A percentile compares a stretch with the other conserved stretches of the same genome.
Conservation (phyloP, 2,888 invertebrate species). For the Leptinotarsa tumamoca region DNA sequence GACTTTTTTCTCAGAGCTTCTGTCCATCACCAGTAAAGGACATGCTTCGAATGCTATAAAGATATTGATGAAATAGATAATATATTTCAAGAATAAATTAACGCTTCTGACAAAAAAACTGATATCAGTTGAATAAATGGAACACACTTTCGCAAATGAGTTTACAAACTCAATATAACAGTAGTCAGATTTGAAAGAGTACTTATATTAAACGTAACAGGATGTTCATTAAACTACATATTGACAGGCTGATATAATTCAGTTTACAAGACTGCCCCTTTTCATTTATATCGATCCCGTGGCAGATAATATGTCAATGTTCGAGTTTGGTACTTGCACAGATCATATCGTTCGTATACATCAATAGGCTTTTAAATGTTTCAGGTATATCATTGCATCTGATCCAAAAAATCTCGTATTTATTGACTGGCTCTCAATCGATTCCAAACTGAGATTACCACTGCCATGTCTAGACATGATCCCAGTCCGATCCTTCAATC, state of each 20-base stretch:
- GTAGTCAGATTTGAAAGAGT: background rate
- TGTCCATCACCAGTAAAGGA: too few relatives aligned
- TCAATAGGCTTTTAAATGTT: constrained; percentile 16
- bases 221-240: background rate
- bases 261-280: constrained; percentile 1
- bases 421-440: background rate
- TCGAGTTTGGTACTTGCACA: constrained; percentile 10
- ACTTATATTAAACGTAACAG: background rate
- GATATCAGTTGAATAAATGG: too few relatives aligned
- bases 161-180: too few relatives aligned
- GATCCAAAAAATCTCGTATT: constrained; percentile 14
- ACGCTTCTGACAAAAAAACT: too few relatives aligned
- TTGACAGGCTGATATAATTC: constrained; percentile 4
- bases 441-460: background rate
- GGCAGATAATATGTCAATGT: constrained; percentile 21
- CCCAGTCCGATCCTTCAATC: background rate
- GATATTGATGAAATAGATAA: too few relatives aligned
- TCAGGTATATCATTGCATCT: constrained; percentile 9
- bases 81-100: too few relatives aligned
- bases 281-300: constrained; percentile 8
- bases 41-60: too few relatives aligned
- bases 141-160: too few relatives aligned
- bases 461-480: constrained; percentile 10
- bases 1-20: too few relatives aligned
- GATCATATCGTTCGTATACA: constrained; percentile 6